Conservation (phyloP, 2,888 invertebrate genomes). For the Acrocyrtus sp. region DNA sequence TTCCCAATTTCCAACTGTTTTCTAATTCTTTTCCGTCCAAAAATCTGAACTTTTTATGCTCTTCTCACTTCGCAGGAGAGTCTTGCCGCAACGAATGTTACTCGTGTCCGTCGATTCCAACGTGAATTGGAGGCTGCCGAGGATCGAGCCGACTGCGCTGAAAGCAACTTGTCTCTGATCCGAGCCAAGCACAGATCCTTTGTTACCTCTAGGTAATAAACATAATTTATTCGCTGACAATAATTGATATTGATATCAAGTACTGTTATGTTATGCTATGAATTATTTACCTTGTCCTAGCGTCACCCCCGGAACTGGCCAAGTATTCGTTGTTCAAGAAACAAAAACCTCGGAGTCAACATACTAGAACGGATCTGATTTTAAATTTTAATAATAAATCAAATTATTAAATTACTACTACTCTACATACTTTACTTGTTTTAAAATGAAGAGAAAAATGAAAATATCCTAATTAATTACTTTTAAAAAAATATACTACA, state of each 20-base stretch:
- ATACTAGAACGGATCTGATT: slow-evolving; percentile 20
- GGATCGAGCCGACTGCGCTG: slow-evolving; percentile 94
- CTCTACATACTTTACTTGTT: no score
- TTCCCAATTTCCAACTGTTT: slow-evolving; percentile 20
- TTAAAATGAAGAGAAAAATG: no score
- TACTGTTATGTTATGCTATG: no score
- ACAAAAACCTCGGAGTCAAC: slow-evolving; percentile 60
- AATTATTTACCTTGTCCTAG: no score
- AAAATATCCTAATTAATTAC: slow-evolving; percentile 4
- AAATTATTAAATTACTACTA: slow-evolving; percentile 15
- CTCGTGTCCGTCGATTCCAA: slow-evolving; percentile 97
- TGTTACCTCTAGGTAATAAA: slow-evolving; percentile 64
- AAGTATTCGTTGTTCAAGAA: slow-evolving; percentile 70
- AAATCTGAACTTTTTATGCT: not conserved
- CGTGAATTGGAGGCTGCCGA: slow-evolving; percentile 97
- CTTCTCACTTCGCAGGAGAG: slow-evolving; percentile 77
- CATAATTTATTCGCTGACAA: not conserved
- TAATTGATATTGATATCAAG: no score
- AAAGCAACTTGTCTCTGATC: slow-evolving; percentile 93
- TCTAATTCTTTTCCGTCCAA: not conserved
- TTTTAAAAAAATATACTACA: not conserved
- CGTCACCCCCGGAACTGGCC: slow-evolving; percentile 69
- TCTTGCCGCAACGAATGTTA: slow-evolving; percentile 90
- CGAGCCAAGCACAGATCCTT: slow-evolving; percentile 98
- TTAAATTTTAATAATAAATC: slow-evolving; percentile 20